Conservation (phyloP, 2,113 vertebrate genomes). For the Holacanthus passer region DNA sequence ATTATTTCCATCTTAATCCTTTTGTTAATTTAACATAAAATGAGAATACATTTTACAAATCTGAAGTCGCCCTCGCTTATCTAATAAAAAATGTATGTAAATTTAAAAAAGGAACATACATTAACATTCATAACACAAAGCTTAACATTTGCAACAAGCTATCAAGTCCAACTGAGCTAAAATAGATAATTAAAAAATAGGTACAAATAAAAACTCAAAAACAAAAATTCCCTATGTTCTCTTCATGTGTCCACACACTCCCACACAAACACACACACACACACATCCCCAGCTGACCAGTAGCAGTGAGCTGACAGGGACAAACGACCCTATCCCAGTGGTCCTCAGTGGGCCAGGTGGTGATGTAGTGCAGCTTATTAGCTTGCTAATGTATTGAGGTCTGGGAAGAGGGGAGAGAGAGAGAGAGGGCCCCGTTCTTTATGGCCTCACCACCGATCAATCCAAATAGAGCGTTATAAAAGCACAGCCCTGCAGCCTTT, state of each 20-base stretch:
- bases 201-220: background rate
- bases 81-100: background rate
- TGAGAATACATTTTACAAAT: background rate
- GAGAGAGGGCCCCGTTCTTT: background rate
- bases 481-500: constrained; percentile 36
- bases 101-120: background rate
- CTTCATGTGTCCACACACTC: background rate
- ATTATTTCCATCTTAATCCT: background rate
- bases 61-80: background rate
- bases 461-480: constrained; percentile 39
- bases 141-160: background rate
- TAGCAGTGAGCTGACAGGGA: constrained; percentile 61
- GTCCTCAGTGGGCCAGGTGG: constrained; percentile 50
- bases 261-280: constrained; percentile 6
- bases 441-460: constrained; percentile 54
- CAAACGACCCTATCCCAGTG: constrained; percentile 63
- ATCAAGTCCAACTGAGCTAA: background rate
- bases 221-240: background rate
- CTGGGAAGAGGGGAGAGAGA: constrained; percentile 31
- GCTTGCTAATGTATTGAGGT: constrained; percentile 65
- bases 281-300: constrained; percentile 25
- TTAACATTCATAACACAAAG: background rate
- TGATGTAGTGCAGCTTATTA: constrained; percentile 72
- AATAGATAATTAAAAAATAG: background rate
- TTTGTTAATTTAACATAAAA: background rate